phyloP scores from a whole-genome alignment of 2,113 vertebrate species.

The Megaceryle maxima region DNA sequence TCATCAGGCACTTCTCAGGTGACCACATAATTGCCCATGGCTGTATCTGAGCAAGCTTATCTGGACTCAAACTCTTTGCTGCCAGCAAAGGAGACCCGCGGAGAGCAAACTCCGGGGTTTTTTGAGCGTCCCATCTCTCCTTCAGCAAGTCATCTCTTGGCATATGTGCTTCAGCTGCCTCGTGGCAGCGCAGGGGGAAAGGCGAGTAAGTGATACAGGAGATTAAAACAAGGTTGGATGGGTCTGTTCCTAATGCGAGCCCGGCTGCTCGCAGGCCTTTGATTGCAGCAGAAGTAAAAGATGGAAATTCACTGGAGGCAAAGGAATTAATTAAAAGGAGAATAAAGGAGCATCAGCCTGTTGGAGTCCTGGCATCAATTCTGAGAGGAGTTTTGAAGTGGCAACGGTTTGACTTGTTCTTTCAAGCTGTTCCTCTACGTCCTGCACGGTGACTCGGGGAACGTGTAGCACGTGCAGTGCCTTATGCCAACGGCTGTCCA shows the following conservation, averaged over 20 bases:
- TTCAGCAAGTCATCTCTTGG: background rate
- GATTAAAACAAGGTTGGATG: slow-evolving; percentile 12
- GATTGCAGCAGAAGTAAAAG: slow-evolving; percentile 23
- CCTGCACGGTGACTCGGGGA: background rate
- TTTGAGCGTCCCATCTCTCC: background rate
- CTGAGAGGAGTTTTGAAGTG: slow-evolving; percentile 13
- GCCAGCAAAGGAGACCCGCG: background rate
- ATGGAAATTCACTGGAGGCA: slow-evolving; percentile 54
- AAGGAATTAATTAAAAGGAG: slow-evolving; percentile 57
- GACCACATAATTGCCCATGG: background rate
- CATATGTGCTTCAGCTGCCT: slow-evolving; percentile 34
- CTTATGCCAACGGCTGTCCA: rapidly evolving
- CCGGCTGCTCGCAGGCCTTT: background rate
- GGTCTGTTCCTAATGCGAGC: slow-evolving; percentile 25
- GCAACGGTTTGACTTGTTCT: background rate
- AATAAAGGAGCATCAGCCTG: slow-evolving; percentile 60
- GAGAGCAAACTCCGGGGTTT: background rate
- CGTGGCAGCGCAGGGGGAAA: background rate
- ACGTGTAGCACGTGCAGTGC: background rate
- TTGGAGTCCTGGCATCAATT: slow-evolving; percentile 55
- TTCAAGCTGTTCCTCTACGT: background rate
- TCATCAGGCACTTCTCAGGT: slow-evolving; percentile 44
- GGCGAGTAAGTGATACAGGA: background rate
- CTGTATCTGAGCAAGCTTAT: background rate
- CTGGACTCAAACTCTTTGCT: background rate